Evolutionary conservation across 2,888 invertebrate species (phyloP).

Genomic region (Notodonta dromedarius): DNA sequence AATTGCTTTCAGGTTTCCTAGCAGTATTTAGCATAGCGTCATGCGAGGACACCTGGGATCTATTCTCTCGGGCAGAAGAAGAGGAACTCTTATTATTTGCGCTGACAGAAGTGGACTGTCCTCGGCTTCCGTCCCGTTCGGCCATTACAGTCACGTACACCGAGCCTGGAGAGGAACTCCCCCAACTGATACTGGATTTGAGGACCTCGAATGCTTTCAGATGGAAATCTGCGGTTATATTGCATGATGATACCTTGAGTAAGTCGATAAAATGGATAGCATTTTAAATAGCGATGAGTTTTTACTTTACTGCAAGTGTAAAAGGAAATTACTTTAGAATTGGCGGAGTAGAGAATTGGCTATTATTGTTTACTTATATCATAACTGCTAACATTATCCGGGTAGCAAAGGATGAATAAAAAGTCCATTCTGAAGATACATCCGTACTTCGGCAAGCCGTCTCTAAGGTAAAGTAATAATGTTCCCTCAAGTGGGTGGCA

Average conservation of each 20-base stretch:
- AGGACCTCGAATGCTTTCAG: slow-evolving; percentile 86
- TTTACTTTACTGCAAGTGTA: too few relatives aligned
- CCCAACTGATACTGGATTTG: slow-evolving; percentile 91
- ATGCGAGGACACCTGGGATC: slow-evolving; percentile 89
- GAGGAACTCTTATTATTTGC: slow-evolving; percentile 89
- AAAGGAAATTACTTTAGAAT: too few relatives aligned
- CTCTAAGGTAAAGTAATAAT: too few relatives aligned
- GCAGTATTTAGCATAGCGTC: slow-evolving; percentile 90
- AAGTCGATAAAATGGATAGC: slow-evolving; percentile 45
- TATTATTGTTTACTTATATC: too few relatives aligned
- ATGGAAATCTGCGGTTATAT: slow-evolving; percentile 89
- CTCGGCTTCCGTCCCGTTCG: slow-evolving; percentile 86
- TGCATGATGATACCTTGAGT: slow-evolving; percentile 91
- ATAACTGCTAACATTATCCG: too few relatives aligned
- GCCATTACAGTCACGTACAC: slow-evolving; percentile 89
- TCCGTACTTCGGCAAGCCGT: too few relatives aligned
- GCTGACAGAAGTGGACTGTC: slow-evolving; percentile 91
- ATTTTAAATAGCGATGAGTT: too few relatives aligned
- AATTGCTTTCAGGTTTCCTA: slow-evolving; percentile 83
- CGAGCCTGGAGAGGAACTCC: slow-evolving; percentile 88
- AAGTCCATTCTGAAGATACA: too few relatives aligned
- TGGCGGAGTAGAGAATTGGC: too few relatives aligned
- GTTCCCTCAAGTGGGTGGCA: too few relatives aligned
- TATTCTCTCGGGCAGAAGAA: slow-evolving; percentile 85
- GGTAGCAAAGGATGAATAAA: too few relatives aligned